Evolutionary conservation across 2,113 vertebrate genomes (phyloP).

Genomic region (Equus quagga): DNA sequence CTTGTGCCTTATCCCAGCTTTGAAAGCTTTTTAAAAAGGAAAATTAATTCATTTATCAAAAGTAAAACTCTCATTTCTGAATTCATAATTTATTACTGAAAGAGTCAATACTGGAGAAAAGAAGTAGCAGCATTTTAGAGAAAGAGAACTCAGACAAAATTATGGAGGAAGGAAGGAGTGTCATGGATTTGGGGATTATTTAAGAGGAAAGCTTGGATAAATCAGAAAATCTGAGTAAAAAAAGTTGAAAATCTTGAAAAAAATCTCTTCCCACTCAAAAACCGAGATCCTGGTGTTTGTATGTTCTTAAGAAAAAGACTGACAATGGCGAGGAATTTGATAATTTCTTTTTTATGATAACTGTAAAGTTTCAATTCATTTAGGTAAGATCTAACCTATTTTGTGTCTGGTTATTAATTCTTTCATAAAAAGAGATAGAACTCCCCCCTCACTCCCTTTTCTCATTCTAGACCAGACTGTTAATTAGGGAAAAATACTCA

Average conservation of each 20-base stretch:
- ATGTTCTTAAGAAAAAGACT: neutral
- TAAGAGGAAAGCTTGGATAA: neutral
- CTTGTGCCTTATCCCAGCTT: neutral
- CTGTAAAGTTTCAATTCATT: neutral
- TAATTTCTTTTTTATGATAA: neutral
- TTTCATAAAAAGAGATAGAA: neutral
- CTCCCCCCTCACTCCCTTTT: neutral
- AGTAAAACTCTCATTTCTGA: neutral
- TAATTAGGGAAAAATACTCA: conserved; percentile 42
- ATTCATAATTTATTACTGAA: conserved; percentile 5
- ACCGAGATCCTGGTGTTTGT: neutral
- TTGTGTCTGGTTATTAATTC: neutral
- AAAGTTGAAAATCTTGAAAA: neutral
- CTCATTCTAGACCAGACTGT: neutral
- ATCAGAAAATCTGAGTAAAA: neutral
- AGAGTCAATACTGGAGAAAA: neutral
- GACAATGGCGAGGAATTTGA: neutral
- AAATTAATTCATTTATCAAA: neutral
- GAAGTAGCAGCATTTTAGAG: neutral
- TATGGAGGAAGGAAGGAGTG: neutral
- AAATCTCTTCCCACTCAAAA: neutral
- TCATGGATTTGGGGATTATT: neutral
- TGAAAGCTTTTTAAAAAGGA: neutral
- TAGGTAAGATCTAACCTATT: neutral
- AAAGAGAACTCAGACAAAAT: neutral